Percentiles rank a stretch among this genome's conserved stretches.
phyloP scores from a whole-genome alignment of 2,888 invertebrate genomes.

The Drosophila greeni region DNA sequence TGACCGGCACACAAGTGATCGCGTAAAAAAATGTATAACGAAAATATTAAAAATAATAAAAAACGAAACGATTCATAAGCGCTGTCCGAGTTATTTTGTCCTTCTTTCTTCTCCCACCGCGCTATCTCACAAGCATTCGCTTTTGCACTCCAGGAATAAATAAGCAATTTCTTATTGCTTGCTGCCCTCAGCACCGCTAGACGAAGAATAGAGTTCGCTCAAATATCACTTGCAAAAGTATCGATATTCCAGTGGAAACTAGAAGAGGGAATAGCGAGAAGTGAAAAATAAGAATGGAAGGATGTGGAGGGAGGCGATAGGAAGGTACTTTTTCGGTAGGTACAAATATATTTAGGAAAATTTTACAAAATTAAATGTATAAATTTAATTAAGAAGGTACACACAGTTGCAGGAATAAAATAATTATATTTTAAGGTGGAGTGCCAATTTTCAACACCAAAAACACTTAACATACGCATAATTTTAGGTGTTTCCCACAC shows the following conservation, averaged over 20 bases:
- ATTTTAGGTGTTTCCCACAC: too few relatives aligned
- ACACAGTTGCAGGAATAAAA: not conserved
- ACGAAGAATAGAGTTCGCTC: not conserved
- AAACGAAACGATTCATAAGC: slow-evolving; percentile 5
- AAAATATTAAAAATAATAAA: slow-evolving; percentile 9
- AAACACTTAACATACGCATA: not conserved
- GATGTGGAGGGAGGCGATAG: not conserved
- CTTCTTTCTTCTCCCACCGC: not conserved
- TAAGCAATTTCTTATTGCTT: not conserved
- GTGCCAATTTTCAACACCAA: not conserved
- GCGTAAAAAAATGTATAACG: slow-evolving; percentile 8
- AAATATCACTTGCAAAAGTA: not conserved
- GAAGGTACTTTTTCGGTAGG: too few relatives aligned
- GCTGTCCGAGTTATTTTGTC: not conserved
- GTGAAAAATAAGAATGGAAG: not conserved
- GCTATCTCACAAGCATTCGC: not conserved
- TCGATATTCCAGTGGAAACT: not conserved
- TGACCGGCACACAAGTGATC: slow-evolving; percentile 4
- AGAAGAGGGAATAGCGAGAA: not conserved
- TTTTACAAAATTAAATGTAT: not conserved
- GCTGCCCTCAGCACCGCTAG: slow-evolving; percentile 13
- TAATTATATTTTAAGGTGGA: not conserved
- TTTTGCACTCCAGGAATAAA: slow-evolving; percentile 13
- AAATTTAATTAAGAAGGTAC: not conserved
- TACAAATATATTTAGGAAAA: too few relatives aligned